Evolutionary conservation across 2,113 vertebrate species (phyloP), one percentile per base, ranked within the genome.

Genomic region (Bungarus multicinctus): DNA sequence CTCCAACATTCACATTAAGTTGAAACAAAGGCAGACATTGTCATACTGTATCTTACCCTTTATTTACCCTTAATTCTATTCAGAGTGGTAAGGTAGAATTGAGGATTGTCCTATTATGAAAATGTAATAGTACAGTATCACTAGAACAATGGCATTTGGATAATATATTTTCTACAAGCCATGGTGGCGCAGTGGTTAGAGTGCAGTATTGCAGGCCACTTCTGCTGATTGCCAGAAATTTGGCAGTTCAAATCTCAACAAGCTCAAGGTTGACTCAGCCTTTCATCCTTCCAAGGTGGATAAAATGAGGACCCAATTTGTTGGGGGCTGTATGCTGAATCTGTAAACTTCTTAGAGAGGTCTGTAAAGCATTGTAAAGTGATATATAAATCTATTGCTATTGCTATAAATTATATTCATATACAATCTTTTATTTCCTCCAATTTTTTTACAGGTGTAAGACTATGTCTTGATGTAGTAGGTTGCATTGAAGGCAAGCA

Each of bases 401-500:
- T 52, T 52, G 50, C 50, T 81, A 81, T 22, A 81, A 22, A 43
- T 81, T 81, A 43, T 81, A 43, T 43, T 81, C 34, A 81, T 43
- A 81, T 43, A 22, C 18, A 81, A 43, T 81, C 6, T 8, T 87
- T 87, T 87, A 52, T 87, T 87, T 87, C 85, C 16, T 52, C 85
- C 11, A 5, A 11, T 14, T 88, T 96, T 47, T 96, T 94, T 94
- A 91, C 95, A 99, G 98, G 98, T 4, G 98, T 99, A 95, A 98
- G 98, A 95, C 97, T 98, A 92, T 97, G 99, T 55, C 95, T 98
- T 96, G 98, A 99, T 94, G 98, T 99, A 90, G 98, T 98, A 97
- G 98, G 98, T 92, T 98, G 98, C 95, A 98, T 98, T 89, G 98
- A 98, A 5, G 98, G 99, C 90, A 98, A 98, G 53, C 98, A 98